phyloP scores from a whole-genome alignment of 2,888 invertebrate species.

The Myopa tessellatipennis region DNA sequence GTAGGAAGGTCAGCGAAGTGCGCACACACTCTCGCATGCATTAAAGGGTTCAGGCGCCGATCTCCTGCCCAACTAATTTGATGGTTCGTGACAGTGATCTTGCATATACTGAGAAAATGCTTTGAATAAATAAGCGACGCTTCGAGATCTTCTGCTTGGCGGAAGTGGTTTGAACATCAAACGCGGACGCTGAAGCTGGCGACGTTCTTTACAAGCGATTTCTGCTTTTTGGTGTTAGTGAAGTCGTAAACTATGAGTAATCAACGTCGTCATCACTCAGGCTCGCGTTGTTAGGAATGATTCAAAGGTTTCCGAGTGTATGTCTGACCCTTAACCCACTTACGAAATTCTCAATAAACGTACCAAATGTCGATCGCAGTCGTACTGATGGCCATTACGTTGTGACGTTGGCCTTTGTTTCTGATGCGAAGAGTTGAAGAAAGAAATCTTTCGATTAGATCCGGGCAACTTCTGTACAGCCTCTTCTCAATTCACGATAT shows the following conservation, averaged over 20 bases:
- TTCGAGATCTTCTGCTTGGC: constrained; percentile 42
- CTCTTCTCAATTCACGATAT: neutral
- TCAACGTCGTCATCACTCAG: constrained; percentile 29
- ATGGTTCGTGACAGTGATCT: constrained; percentile 56
- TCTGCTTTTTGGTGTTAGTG: neutral
- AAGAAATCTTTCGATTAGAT: neutral
- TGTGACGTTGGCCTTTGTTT: neutral
- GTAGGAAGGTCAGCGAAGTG: neutral
- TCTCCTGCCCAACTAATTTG: neutral
- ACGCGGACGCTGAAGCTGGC: neutral
- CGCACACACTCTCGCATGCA: neutral
- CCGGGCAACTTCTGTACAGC: neutral
- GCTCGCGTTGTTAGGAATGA: constrained; percentile 5
- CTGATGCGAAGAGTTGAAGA: neutral
- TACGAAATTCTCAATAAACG: neutral
- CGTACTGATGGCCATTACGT: neutral
- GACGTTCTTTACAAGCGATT: neutral
- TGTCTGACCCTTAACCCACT: constrained; percentile 16
- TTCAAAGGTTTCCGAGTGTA: constrained; percentile 29
- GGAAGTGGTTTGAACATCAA: constrained; percentile 28
- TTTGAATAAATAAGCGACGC: neutral
- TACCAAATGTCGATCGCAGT: neutral
- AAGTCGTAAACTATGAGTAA: neutral
- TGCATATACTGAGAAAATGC: constrained; percentile 56
- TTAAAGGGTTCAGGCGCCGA: neutral